Percentiles rank a stretch among this genome's conserved stretches.
Evolutionary conservation across 2,888 invertebrate species (phyloP).

Genomic region (Xestia xanthographa): DNA sequence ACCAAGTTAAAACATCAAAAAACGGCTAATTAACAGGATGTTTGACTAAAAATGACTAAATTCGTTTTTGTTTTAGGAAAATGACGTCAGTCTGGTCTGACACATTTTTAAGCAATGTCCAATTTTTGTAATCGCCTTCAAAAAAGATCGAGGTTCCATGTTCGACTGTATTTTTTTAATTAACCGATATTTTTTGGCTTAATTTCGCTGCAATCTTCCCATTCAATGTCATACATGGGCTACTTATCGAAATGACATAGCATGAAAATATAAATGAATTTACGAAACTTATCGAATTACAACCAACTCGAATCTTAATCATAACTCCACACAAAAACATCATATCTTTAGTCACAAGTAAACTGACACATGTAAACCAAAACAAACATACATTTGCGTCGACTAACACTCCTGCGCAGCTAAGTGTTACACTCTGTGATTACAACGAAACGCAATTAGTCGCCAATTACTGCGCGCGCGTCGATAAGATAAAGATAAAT

Average conservation of each 20-base stretch:
- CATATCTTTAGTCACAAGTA: slow-evolving; percentile 39
- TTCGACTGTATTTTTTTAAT: not conserved
- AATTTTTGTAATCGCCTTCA: not conserved
- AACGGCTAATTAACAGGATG: slow-evolving; percentile 17
- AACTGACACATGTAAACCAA: slow-evolving; percentile 61
- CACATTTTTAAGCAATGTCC: no score
- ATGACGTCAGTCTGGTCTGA: no score
- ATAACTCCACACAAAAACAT: not conserved
- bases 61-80: not conserved
- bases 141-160: not conserved
- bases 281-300: not conserved
- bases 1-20: not conserved
- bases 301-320: not conserved
- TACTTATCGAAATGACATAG: no score
- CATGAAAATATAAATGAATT: no score
- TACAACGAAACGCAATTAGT: slow-evolving; percentile 88
- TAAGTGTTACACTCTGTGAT: slow-evolving; percentile 79
- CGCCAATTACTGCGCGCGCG: slow-evolving; percentile 80
- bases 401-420: slow-evolving; percentile 65
- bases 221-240: not conserved
- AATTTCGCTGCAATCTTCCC: not conserved
- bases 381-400: slow-evolving; percentile 69
- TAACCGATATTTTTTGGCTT: not conserved
- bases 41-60: slow-evolving; percentile 7
- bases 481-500: slow-evolving; percentile 85